These are phyloP conservation scores for Gryllus bimaculatus DNA, from an alignment of 1,140 invertebrate species.

Conservation along the genomic window DNA sequence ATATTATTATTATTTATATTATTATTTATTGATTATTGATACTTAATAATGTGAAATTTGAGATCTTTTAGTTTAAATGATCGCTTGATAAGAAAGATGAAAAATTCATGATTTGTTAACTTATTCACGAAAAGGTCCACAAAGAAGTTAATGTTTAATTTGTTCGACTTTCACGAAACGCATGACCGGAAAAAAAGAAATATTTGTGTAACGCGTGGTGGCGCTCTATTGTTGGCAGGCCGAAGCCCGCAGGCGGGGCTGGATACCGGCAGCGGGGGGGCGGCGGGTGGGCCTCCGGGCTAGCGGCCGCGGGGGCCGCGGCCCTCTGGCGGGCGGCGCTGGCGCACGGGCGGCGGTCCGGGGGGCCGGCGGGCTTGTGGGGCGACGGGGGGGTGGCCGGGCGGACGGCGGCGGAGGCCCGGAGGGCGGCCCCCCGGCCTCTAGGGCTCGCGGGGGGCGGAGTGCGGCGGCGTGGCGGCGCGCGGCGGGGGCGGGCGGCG, in stretches of 20 bases:
- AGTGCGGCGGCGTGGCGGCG: slow-evolving; percentile 29
- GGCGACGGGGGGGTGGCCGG: slow-evolving; percentile 20
- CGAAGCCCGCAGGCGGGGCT: not conserved
- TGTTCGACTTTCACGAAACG: too few relatives aligned
- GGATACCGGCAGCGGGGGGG: not conserved
- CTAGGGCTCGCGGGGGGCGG: slow-evolving; percentile 21
- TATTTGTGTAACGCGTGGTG: not conserved
- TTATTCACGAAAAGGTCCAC: too few relatives aligned
- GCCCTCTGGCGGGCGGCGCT: slow-evolving; percentile 55
- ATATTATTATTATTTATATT: too few relatives aligned
- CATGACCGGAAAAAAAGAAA: too few relatives aligned
- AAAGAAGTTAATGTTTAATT: too few relatives aligned
- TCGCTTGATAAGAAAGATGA: too few relatives aligned
- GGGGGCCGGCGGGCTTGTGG: slow-evolving; percentile 2
- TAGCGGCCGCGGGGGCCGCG: slow-evolving; percentile 55
- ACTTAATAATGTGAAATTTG: too few relatives aligned
- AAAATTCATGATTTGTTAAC: too few relatives aligned
- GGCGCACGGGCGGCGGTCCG: slow-evolving; percentile 24
- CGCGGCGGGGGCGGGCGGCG: slow-evolving; percentile 15
- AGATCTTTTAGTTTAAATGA: too few relatives aligned
- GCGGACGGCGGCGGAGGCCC: slow-evolving; percentile 26
- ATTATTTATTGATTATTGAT: too few relatives aligned
- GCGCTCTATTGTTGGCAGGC: not conserved
- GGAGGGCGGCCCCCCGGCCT: slow-evolving; percentile 9
- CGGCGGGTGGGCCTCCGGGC: too few relatives aligned